Conservation (phyloP, 2,113 vertebrate species). For the Myodes glareolus region DNA sequence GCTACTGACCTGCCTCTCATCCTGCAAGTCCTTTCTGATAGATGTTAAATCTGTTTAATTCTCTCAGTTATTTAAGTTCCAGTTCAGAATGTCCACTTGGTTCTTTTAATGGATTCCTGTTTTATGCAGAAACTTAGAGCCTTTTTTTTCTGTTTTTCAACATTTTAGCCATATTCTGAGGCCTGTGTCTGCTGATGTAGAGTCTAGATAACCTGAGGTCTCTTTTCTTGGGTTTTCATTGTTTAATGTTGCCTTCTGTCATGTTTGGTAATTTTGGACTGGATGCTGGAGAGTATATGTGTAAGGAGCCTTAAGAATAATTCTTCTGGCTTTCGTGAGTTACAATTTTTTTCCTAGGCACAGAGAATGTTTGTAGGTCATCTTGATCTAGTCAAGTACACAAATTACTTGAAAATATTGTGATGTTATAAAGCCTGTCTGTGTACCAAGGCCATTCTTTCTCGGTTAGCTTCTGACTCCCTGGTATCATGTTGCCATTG, state of each 20-base stretch:
- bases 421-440: neutral
- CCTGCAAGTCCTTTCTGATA: neutral
- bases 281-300: neutral
- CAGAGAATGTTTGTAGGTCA: neutral
- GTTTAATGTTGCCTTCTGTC: neutral
- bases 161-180: neutral
- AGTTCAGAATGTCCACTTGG: slow-evolving; percentile 30
- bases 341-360: neutral
- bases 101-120: neutral
- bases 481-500: neutral
- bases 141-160: neutral
- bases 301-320: neutral
- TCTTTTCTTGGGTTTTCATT: neutral
- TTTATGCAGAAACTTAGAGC: neutral
- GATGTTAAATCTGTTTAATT: neutral
- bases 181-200: neutral
- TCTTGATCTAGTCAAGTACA: neutral
- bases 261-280: neutral
- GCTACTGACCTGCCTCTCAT: neutral
- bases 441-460: neutral
- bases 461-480: neutral
- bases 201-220: neutral
- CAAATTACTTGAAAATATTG: neutral
- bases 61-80: slow-evolving; percentile 25
- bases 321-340: neutral